Base-by-base conservation (phyloP, 1,140 invertebrate genomes). In the Mycetomoellerius zeteki region DNA sequence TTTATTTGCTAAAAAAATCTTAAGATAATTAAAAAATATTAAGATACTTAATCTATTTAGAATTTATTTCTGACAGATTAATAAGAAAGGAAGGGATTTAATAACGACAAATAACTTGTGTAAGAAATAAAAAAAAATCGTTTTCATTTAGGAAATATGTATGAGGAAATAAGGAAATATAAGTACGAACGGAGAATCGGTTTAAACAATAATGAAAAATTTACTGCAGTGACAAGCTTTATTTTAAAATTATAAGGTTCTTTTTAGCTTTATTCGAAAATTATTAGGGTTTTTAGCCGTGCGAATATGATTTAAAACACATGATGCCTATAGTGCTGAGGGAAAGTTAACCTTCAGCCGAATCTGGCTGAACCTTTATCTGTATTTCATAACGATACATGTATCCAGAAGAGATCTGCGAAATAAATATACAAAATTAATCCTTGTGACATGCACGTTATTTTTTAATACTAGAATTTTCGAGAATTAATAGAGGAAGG, bases 151-250 rank as follows among this genome's bases (percentile, higher is more conserved):
- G 8, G 19, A 65, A 65, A 65, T 65, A 33, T n/a, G 10, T 58
- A 58, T 24, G 2, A 24, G 3, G 16, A n/a, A 19, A 58, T 30
- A 64, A 12, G 0, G 4, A 64, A 47, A 47, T 19, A 27, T 24
- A 1, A 33, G 33, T 33, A 33, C 6, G 7, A 58, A 75, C 7
- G 3, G 3, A 30, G 4, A 12, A 78, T 47, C 10, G 27, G 5
- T 33, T 80, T 69, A 54, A 80, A 65, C 16, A 52, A 65, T 24
- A 24, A 54, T 24, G 7, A 54, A 56, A 37, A 80, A 27, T 1
- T 54, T 33, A 3, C 0, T 62, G 37, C 33, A 19, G 1, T 56
- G 14, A 30, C 10, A 56, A 67, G 8, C n/a, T 80, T 80, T 80
- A 69, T 80, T n/a, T n/a, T n/a, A n/a, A n/a, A n/a, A n/a, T n/a